These are phyloP conservation scores for Onychostruthus taczanowskii DNA, from an alignment of 2,113 vertebrate species.

Conservation along the genomic window DNA sequence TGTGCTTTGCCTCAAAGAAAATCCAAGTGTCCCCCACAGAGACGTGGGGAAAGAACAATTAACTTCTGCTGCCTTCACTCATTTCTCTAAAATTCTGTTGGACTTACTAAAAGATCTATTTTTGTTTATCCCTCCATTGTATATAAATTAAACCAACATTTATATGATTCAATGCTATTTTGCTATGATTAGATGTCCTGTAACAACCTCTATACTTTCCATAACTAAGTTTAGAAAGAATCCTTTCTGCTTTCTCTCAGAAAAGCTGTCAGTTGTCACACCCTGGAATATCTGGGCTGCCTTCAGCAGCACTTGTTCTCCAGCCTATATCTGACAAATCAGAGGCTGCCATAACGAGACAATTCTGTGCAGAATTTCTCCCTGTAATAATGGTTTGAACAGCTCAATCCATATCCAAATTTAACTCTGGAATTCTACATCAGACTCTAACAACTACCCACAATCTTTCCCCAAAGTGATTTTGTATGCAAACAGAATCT, in stretches of 20 bases:
- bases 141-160: neutral
- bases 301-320: neutral
- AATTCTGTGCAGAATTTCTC: slow-evolving; percentile 9
- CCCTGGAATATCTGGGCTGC: neutral
- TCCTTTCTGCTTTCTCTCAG: slow-evolving; percentile 16
- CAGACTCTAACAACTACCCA: slow-evolving; percentile 1
- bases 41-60: neutral
- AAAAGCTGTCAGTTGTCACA: slow-evolving; percentile 48
- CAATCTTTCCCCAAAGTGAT: neutral
- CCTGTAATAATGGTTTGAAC: neutral
- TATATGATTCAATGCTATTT: neutral
- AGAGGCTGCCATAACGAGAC: neutral
- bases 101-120: neutral
- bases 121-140: neutral
- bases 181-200: neutral
- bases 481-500: slow-evolving; percentile 22
- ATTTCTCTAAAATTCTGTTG: neutral
- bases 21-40: neutral
- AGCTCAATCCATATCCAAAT: slow-evolving; percentile 27
- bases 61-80: neutral
- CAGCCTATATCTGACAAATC: neutral
- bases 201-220: neutral
- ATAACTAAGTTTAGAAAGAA: slow-evolving; percentile 36
- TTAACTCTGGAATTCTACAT: slow-evolving; percentile 24
- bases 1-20: neutral